Base-by-base conservation (phyloP, 2,113 vertebrate genomes). In the Cyprinodon tularosa region DNA sequence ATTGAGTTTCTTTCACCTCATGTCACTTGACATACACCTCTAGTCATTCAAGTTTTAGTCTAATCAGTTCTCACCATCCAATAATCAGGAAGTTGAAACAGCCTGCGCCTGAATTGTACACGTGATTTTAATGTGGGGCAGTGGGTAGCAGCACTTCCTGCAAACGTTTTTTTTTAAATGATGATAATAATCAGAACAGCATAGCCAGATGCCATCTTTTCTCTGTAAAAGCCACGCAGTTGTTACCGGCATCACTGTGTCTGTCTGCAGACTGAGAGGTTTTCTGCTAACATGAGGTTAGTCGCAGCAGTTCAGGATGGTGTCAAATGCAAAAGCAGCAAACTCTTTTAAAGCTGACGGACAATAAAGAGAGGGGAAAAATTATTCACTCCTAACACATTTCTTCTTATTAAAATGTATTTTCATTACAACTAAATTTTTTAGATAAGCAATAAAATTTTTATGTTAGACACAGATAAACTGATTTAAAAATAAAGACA, bases 121-220 rank as follows among this genome's bases (percentile, higher is more conserved):
- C 3, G 8, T 63, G 50, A 50, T 64, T 38, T 62, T 68, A 78
- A 61, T 84, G 69, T 78, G 74, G 76, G 67, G 22, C 67, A 79
- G 61, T 86, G 70, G 71, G 81, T 72, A 78, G 77, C 50, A 73
- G 66, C 11, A 44, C 74, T 81, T 86, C 84, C 87, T 89, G 87
- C 86, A 76, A 66, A 80, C 70, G 78, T 70, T 63, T n/a, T 62
- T 29, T 70, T 66, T 29, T n/a, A 45, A 57, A 67, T 68, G 11
- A 11, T 48, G 64, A 67, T 61, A 47, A 48, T 73, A 20, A 78
- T 47, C 71, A 68, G 67, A 29, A 57, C 67, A 77, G 22, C 79
- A 47, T 42, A 74, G 76, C 29, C 72, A 74, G 39, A 36, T 83
- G 68, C 14, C 39, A 62, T 44, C 1, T 5, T 70, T 40, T 70